Base-by-base conservation (phyloP, 1,140 invertebrate species). In the Caenorhabditis remanei region DNA sequence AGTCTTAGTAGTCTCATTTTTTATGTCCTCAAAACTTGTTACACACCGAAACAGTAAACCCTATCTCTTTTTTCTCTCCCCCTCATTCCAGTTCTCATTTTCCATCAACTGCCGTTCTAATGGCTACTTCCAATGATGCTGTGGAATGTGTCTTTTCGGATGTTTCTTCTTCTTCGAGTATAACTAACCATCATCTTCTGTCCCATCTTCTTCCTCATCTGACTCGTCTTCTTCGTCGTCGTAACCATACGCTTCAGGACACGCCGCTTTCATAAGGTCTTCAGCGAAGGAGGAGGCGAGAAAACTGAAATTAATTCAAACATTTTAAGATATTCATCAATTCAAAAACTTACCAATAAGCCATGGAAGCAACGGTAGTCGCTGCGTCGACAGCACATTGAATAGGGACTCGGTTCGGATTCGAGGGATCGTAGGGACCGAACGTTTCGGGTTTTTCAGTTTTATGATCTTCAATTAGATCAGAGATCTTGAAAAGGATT, bases 391-490 rank as follows among this genome's bases (percentile, higher is more conserved):
- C 71, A 53, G 71, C 43, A 21, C 14, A 11, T 21, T 79, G 14
- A 13, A 79, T 5, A 2, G 71, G 71, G 16, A 79, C 65, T 41
- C 13, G 8, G 13, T 32, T 79, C 7, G 46, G 71, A 53, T 48
- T 41, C 43, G 46, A 24, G 4, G 46, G 71, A n/a, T 71, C 41
- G 46, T 79, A 79, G 32, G 71, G 71, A 19, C 46, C 46, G n/a
- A 79, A 79, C 9, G 16, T n/a, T 50, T 79, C 71, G 4, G 71
- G 71, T 50, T 79, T 79, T n/a, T 79, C 71, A 19, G 7, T 11
- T 50, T 79, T 79, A 79, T 79, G 71, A 24, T 79, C 71, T 24
- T 79, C 71, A n/a, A 79, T 16, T 6, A 79, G 46, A 40, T 79
- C 71, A n/a, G 71, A 50, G 13, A 79, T 79, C 53, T 50, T 50